Percentiles rank a stretch among this genome's conserved stretches.
phyloP scores from a whole-genome alignment of 37 sponge, comb jelly and placozoan genomes.

The Cladorhizidae sp. region DNA sequence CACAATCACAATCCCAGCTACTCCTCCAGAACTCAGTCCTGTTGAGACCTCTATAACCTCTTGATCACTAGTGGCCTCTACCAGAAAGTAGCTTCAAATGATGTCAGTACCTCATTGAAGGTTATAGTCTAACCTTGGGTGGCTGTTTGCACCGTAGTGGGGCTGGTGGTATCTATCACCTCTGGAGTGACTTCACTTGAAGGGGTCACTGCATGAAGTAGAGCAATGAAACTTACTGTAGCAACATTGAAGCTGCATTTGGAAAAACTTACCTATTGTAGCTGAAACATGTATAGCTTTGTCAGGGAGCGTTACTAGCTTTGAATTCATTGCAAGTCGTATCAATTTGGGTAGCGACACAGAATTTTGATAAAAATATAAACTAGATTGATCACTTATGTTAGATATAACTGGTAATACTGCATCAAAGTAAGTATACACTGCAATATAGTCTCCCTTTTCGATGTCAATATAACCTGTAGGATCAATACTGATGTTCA shows the following conservation, averaged over 20 bases:
- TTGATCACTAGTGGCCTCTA: background rate
- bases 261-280: conserved; percentile 1
- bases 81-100: too few relatives aligned
- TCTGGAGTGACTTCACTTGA: too few relatives aligned
- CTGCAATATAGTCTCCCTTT: background rate
- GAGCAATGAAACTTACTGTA: too few relatives aligned
- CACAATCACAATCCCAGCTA: background rate
- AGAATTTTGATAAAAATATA: too few relatives aligned
- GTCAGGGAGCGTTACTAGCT: background rate
- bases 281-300: background rate
- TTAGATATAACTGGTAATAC: background rate
- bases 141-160: too few relatives aligned
- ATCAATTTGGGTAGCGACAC: too few relatives aligned
- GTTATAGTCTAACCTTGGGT: too few relatives aligned
- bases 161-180: too few relatives aligned
- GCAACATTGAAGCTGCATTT: too few relatives aligned
- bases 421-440: background rate
- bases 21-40: background rate
- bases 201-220: too few relatives aligned
- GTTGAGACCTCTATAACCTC: background rate
- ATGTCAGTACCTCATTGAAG: too few relatives aligned
- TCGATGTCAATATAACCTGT: background rate
- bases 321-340: background rate
- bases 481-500: background rate
- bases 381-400: background rate